These are phyloP conservation scores for Odocoileus hemionus DNA, from an alignment of 2,113 vertebrate genomes.

Conservation along the genomic window DNA sequence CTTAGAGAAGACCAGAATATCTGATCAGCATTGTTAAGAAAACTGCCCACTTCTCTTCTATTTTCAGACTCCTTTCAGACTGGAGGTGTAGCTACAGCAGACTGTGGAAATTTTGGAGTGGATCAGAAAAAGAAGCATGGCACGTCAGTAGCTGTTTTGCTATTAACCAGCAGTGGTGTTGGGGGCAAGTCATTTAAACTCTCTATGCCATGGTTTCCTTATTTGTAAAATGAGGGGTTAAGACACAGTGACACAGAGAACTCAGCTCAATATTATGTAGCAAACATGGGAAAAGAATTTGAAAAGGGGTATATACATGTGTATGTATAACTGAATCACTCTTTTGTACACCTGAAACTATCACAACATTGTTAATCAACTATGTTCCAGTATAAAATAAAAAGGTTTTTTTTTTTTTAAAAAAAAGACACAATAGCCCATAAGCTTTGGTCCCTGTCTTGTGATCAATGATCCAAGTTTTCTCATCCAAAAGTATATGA, in stretches of 20 bases:
- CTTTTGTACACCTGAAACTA: neutral
- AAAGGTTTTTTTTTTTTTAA: neutral
- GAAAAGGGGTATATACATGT: neutral
- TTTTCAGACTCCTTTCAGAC: slow-evolving; percentile 36
- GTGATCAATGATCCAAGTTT: neutral
- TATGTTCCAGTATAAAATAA: neutral
- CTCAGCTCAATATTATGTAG: neutral
- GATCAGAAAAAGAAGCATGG: neutral
- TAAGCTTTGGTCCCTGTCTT: neutral
- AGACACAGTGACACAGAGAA: neutral
- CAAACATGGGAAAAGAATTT: neutral
- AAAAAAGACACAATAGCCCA: neutral
- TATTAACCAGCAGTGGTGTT: neutral
- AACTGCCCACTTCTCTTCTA: slow-evolving; percentile 55
- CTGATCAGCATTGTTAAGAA: slow-evolving; percentile 42
- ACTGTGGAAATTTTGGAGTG: neutral
- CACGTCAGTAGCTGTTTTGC: neutral
- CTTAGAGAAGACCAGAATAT: neutral
- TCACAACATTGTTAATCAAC: neutral
- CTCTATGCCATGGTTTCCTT: neutral
- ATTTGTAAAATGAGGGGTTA: neutral
- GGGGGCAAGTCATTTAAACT: neutral
- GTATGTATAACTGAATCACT: neutral
- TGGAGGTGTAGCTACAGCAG: neutral
- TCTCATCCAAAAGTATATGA: neutral